phyloP scores from a whole-genome alignment of 2,797 vertebrate species.

The Helostoma temminkii region DNA sequence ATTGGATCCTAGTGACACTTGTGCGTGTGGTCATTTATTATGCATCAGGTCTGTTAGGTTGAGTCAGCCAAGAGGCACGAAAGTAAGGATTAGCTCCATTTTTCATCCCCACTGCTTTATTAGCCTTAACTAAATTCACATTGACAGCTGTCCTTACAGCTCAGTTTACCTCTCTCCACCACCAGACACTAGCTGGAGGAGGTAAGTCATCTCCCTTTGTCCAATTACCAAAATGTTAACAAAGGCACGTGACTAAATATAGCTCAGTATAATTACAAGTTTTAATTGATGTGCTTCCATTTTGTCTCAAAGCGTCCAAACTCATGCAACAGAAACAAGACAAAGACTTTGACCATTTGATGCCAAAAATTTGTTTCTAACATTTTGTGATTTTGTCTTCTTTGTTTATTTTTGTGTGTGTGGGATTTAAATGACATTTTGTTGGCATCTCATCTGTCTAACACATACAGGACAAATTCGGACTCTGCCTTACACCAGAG shows the following conservation, averaged over 20 bases:
- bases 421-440: constrained; percentile 44
- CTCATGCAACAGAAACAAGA: neutral
- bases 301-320: no score
- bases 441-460: constrained; percentile 60
- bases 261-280: neutral
- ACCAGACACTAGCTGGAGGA: constrained; percentile 98
- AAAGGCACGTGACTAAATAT: constrained; percentile 8
- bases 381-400: no score
- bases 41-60: constrained; percentile 19
- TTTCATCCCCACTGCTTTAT: constrained; percentile 52
- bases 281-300: neutral
- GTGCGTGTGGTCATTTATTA: constrained; percentile 35
- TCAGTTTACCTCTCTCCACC: constrained; percentile 98
- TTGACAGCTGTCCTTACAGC: constrained; percentile 98
- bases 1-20: constrained; percentile 28
- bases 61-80: constrained; percentile 29
- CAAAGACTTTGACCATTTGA: neutral
- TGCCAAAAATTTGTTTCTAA: constrained; percentile 3
- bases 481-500: constrained; percentile 99
- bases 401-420: no score
- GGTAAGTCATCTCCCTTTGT: constrained; percentile 84
- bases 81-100: constrained; percentile 38
- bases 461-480: constrained; percentile 92
- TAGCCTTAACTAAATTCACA: constrained; percentile 90
- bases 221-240: constrained; percentile 21